Evolutionary conservation across 2,797 vertebrate species (phyloP).

Genomic region (Aphelocoma californica): DNA sequence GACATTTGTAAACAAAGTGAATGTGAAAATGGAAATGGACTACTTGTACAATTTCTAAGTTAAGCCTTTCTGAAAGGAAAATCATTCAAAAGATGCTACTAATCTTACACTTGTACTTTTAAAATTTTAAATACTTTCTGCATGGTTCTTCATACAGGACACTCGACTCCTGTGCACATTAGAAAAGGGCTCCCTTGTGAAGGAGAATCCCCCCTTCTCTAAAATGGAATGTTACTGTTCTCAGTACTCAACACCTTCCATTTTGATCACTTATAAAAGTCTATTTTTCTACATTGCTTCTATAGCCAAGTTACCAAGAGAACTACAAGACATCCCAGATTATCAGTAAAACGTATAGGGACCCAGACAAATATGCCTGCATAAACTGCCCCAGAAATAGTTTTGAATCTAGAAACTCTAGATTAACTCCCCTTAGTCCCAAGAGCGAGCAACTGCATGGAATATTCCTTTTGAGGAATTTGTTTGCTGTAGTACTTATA

Average conservation of each 20-base stretch:
- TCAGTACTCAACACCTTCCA: not conserved
- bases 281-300: not conserved
- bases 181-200: not conserved
- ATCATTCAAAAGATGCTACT: not conserved
- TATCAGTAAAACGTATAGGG: not conserved
- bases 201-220: not conserved
- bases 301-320: not conserved
- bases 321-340: not conserved
- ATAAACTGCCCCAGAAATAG: not conserved
- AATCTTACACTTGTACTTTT: not conserved
- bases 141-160: not conserved
- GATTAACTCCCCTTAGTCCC: not conserved
- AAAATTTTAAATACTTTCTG: not conserved
- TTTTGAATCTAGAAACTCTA: not conserved
- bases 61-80: not conserved
- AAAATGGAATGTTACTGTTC: not conserved
- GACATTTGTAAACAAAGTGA: not conserved
- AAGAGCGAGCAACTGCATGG: not conserved
- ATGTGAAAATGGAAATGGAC: not conserved
- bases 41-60: not conserved
- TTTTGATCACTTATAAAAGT: not conserved
- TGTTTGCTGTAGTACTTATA: not conserved
- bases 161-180: not conserved
- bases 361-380: not conserved
- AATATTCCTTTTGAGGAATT: not conserved